phyloP scores from a whole-genome alignment of 2,888 invertebrate species.

The Diarsia mendica region DNA sequence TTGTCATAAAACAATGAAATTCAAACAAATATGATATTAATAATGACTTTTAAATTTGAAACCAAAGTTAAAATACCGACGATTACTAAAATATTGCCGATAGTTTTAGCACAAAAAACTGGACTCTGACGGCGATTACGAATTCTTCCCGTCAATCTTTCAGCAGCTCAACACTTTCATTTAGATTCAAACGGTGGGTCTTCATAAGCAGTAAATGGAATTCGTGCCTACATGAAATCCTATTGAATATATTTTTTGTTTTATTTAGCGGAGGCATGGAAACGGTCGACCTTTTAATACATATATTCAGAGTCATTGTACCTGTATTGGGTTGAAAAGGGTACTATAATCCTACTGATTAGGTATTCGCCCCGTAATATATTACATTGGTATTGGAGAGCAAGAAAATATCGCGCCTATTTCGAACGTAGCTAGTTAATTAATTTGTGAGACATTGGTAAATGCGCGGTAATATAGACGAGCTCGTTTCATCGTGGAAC shows the following conservation, averaged over 20 bases:
- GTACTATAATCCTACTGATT: conserved; percentile 68
- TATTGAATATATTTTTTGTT: conserved; percentile 66
- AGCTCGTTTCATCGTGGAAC: conserved; percentile 22
- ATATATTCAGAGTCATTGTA: conserved; percentile 67
- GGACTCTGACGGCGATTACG: conserved; percentile 2
- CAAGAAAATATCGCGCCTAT: conserved; percentile 49
- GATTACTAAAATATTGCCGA: neutral
- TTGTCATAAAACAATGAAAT: neutral
- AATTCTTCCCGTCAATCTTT: conserved; percentile 26
- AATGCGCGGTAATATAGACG: conserved; percentile 23
- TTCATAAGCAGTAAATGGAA: conserved; percentile 59
- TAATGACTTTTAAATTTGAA: neutral
- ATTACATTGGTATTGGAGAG: conserved; percentile 55
- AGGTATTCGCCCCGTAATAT: conserved; percentile 61
- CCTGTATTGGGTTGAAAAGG: conserved; percentile 67
- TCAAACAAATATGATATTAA: neutral
- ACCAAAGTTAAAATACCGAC: neutral
- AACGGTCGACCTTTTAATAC: conserved; percentile 61
- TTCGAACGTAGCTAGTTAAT: conserved; percentile 52
- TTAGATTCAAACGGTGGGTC: conserved; percentile 37
- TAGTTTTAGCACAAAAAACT: conserved; percentile 1
- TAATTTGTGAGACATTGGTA: conserved; percentile 47
- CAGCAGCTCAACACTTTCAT: conserved; percentile 27
- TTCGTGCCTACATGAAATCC: conserved; percentile 55
- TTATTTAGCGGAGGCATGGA: conserved; percentile 61